Evolutionary conservation across 2,888 invertebrate genomes (phyloP), one percentile per base, ranked within the genome.

Genomic region (Polyommatus iphigenia): DNA sequence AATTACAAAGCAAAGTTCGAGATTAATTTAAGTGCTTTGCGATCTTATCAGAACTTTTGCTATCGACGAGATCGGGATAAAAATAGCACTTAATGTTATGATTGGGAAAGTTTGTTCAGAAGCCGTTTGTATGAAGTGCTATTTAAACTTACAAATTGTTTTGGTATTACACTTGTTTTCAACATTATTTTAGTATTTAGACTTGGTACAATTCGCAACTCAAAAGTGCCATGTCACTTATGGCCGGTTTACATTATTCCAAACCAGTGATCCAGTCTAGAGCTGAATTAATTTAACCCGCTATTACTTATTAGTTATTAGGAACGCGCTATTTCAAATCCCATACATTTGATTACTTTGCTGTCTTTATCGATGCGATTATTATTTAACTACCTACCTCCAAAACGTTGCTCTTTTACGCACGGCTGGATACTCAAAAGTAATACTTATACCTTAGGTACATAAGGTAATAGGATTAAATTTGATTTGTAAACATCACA

Each of bases 1-100:
- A 92, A 93, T 93, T 92, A 92, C 91, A 88, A 87, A 87, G 87
- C 85, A 85, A 90, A 92, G 86, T 92, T 90, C 85, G 83, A 86
- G 87, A 92, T 91, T 88, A 89, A 92, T 91, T 90, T 88, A 87
- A 90, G 89, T 87, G 87, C 88, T 89, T 87, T 80, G 81, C 82
- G 87, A 89, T 86, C 84, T 85, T 88, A 86, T 5, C 67, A 15
- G 24, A 67, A 29, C 67, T 67, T 67, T 32, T 15, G 67, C 67
- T 67, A 29, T 67, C 67, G 18, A 29, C 29, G 67, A 67, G 29
- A 67, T 67, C 67, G 67, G 84, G 85, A 87, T 85, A 82, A 83
- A 83, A 82, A 83, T 85, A 82, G 36, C 8, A 41, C 41, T 41
- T 41, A 41, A 72, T n/a, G 41, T 41, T 72, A 72, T 32, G 29